A percentile compares a stretch with the other conserved stretches of the same genome.
phyloP scores from a whole-genome alignment of 53 echinoderm and acorn worm species.

The Stichopus horrens region DNA sequence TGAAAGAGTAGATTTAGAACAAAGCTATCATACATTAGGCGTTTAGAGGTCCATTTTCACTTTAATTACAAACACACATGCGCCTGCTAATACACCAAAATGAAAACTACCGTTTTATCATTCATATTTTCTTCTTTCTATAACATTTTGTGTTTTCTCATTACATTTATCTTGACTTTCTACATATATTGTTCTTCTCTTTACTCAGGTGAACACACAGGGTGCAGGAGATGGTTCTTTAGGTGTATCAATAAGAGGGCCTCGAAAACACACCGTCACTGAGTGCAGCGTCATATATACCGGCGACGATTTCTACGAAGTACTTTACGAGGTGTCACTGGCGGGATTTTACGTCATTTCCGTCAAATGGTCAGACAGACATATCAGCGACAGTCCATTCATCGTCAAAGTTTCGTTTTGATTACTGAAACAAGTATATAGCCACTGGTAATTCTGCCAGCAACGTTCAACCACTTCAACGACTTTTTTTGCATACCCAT shows the following conservation, averaged over 20 bases:
- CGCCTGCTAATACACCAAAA: too few species aligned
- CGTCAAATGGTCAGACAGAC: slow-evolving; percentile 88
- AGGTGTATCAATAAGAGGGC: slow-evolving; percentile 83
- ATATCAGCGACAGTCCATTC: slow-evolving; percentile 88
- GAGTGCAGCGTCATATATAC: slow-evolving; percentile 94
- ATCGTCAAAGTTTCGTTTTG: slow-evolving; percentile 80
- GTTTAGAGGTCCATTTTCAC: too few species aligned
- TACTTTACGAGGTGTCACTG: slow-evolving; percentile 88
- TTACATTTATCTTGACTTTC: too few species aligned
- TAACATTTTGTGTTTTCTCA: too few species aligned
- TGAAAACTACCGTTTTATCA: too few species aligned
- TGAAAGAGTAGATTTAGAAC: too few species aligned
- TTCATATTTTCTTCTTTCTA: too few species aligned
- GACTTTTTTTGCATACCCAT: too few species aligned
- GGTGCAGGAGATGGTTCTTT: slow-evolving; percentile 86
- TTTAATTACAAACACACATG: too few species aligned
- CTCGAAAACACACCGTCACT: slow-evolving; percentile 83
- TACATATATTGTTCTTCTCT: background rate
- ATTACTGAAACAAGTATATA: background rate
- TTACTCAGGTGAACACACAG: slow-evolving; percentile 70
- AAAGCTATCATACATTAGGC: too few species aligned
- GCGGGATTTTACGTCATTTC: slow-evolving; percentile 95
- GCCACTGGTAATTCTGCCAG: too few species aligned
- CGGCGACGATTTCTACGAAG: slow-evolving; percentile 91
- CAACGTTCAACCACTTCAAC: too few species aligned